Conservation (phyloP, 2,888 invertebrate species). For the Ephialtes manifestator region DNA sequence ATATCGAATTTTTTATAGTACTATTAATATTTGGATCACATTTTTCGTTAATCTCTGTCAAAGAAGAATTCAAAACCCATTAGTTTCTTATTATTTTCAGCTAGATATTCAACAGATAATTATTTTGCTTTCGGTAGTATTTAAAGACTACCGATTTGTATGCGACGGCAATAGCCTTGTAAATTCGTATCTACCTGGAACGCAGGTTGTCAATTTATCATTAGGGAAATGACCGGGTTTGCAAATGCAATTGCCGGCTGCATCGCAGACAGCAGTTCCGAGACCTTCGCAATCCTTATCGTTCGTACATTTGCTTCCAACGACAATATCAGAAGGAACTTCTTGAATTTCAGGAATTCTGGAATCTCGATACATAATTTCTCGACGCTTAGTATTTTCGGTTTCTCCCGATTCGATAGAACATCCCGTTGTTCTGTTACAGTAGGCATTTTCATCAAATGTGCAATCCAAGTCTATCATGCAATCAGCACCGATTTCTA, state of each 20-base stretch:
- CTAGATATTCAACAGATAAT: background rate
- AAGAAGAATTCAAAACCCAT: background rate
- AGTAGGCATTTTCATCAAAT: conserved; percentile 70
- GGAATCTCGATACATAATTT: background rate
- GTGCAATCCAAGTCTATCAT: conserved; percentile 76
- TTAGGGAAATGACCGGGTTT: conserved; percentile 71
- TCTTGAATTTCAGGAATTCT: background rate
- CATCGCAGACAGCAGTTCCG: conserved; percentile 73
- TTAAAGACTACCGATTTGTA: background rate
- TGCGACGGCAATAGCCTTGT: background rate
- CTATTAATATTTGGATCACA: conserved; percentile 67
- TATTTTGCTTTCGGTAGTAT: background rate
- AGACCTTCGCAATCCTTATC: conserved; percentile 74
- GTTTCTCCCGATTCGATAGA: conserved; percentile 4
- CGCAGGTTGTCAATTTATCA: conserved; percentile 67
- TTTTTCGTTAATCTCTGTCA: conserved; percentile 78
- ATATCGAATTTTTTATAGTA: conserved; percentile 72
- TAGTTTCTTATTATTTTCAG: background rate
- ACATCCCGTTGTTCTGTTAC: conserved; percentile 61
- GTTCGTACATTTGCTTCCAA: conserved; percentile 67
- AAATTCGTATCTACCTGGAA: conserved; percentile 75
- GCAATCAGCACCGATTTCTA: conserved; percentile 69
- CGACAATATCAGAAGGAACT: background rate
- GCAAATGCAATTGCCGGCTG: conserved; percentile 75
- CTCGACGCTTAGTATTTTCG: background rate